Evolutionary conservation across 2,797 vertebrate genomes (phyloP).

Genomic region (Amphiprion clarkii): DNA sequence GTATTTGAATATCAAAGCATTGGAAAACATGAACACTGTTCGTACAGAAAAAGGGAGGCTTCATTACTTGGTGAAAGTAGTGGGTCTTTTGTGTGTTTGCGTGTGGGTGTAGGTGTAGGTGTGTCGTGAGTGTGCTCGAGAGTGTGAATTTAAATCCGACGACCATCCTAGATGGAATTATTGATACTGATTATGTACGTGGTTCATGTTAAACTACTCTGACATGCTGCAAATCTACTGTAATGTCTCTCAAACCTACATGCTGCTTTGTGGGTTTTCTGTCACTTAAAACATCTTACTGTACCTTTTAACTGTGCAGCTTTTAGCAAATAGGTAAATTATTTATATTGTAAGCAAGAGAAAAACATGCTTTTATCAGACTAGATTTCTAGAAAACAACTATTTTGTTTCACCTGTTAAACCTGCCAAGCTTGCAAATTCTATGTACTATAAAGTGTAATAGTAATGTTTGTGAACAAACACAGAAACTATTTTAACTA

Average conservation of each 20-base stretch:
- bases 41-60: constrained; percentile 88
- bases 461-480: constrained; percentile 82
- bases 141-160: constrained; percentile 78
- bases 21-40: constrained; percentile 76
- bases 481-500: constrained; percentile 80
- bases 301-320: constrained; percentile 88
- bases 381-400: constrained; percentile 75
- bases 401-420: constrained; percentile 78
- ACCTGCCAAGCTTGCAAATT: constrained; percentile 88
- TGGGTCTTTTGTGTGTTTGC: constrained; percentile 52
- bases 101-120: constrained; percentile 30
- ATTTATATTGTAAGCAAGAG: constrained; percentile 83
- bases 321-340: constrained; percentile 87
- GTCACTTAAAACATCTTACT: constrained; percentile 83
- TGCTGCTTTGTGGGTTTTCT: constrained; percentile 83
- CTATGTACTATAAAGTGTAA: constrained; percentile 86
- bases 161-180: constrained; percentile 77
- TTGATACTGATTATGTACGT: constrained; percentile 81
- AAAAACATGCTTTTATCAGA: constrained; percentile 72
- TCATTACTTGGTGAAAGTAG: constrained; percentile 70
- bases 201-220: constrained; percentile 87
- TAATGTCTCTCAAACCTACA: constrained; percentile 89
- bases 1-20: constrained; percentile 75
- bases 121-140: constrained; percentile 55
- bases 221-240: constrained; percentile 91